Evolutionary conservation across 2,113 vertebrate genomes (phyloP), one percentile per base, ranked within the genome.

Genomic region (Psephotus haematonotus): DNA sequence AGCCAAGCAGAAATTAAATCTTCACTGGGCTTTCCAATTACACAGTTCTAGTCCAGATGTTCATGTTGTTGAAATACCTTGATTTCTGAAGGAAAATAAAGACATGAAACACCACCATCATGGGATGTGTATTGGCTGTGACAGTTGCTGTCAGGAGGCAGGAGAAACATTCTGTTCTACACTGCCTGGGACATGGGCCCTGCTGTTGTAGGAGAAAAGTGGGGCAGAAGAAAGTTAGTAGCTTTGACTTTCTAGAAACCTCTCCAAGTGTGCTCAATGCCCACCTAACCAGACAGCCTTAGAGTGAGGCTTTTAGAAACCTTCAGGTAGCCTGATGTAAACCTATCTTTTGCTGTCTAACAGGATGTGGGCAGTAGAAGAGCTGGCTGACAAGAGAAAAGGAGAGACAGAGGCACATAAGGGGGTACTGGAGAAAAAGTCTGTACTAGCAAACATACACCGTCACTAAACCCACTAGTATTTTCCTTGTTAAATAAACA

Each of bases 1-100:
- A 90, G 57, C 53, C 80, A 95, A 68, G 63, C 59, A 95, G 79
- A 94, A 96, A 96, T 95, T 96, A 95, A 93, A 95, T 96, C 77
- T 92, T 93, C 1, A 0, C 71, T 0, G 50, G 92, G 77, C 86
- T 77, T 95, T 80, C 77, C 74, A 94, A 24, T 94, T 92, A 77
- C 25, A 68, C 69, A 33, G 29, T 82, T 70, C 35, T 88, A 88
- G 84, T 92, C 92, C 94, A 96, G 85, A 88, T 93, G 82, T 91
- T 94, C 65, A 9, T 44, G 43, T 83, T 90, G 50, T 59, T 94
- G 92, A 83, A 93, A 82, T 76, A 72, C 84, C 92, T 92, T 96
- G 80, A 49, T 94, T 90, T 95, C 63, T 55, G 69, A 50, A 81
- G 47, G 41, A 63, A 93, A 94, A 91, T 77, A 79, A 84, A 93